Percentiles rank a stretch among this genome's conserved stretches.
Evolutionary conservation across 2,797 vertebrate species (phyloP).

Genomic region (Enteromius fasciolatus): DNA sequence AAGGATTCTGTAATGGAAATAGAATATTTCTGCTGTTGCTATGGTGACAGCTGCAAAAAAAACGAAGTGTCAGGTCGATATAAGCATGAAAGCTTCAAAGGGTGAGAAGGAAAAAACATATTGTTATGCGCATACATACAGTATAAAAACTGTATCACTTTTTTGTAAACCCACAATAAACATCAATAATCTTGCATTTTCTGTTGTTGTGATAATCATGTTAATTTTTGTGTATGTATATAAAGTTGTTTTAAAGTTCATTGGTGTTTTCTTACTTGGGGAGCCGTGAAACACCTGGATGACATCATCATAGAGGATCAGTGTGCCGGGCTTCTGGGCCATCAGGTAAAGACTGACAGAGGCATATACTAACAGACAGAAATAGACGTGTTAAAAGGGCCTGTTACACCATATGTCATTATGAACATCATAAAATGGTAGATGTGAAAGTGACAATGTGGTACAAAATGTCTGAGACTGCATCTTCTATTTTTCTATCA

Average conservation of each 20-base stretch:
- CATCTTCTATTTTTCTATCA: too few relatives aligned
- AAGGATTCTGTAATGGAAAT: neutral
- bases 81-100: slow-evolving; percentile 17
- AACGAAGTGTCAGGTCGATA: slow-evolving; percentile 51
- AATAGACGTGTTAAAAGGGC: slow-evolving; percentile 7
- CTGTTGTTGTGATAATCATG: neutral
- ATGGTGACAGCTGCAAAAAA: slow-evolving; percentile 61
- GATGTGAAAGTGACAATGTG: neutral
- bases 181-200: neutral
- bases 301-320: slow-evolving; percentile 94
- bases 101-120: neutral
- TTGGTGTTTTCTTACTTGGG: slow-evolving; percentile 80
- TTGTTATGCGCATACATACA: neutral
- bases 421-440: neutral
- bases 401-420: neutral
- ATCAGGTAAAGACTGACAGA: slow-evolving; percentile 93
- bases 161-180: neutral
- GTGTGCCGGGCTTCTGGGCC: slow-evolving; percentile 91
- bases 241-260: neutral
- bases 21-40: slow-evolving; percentile 59
- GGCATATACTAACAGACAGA: slow-evolving; percentile 82
- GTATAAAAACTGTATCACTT: neutral
- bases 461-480: neutral
- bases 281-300: slow-evolving; percentile 93
- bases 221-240: neutral